Conservation (phyloP, 35 echinoderm and acorn worm genomes). For the Ptychodera flava region DNA sequence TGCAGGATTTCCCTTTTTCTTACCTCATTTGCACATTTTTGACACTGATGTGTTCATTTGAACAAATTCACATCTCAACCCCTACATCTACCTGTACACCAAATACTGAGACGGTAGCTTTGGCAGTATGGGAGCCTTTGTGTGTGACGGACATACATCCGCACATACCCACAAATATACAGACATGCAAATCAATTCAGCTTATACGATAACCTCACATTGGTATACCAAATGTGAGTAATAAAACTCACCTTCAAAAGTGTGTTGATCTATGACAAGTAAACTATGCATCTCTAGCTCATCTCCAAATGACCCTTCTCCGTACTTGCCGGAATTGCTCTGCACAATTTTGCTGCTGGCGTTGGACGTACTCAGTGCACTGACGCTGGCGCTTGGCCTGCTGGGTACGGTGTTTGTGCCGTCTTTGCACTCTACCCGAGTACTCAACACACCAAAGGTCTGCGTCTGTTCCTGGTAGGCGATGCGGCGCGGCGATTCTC, state of each 20-base stretch:
- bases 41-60: too few relatives aligned
- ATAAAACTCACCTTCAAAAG: conserved; percentile 93
- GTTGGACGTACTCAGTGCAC: conserved; percentile 66
- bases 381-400: conserved; percentile 74
- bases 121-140: too few relatives aligned
- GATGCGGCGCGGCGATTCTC: conserved; percentile 75
- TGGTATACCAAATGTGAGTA: too few relatives aligned
- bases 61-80: too few relatives aligned
- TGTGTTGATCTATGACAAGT: conserved; percentile 92
- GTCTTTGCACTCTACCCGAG: conserved; percentile 65
- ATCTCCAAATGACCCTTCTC: conserved; percentile 63
- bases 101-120: too few relatives aligned
- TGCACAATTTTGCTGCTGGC: conserved; percentile 41
- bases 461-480: conserved; percentile 86
- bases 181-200: too few relatives aligned
- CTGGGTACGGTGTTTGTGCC: conserved; percentile 47
- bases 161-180: too few relatives aligned
- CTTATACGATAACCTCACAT: too few relatives aligned
- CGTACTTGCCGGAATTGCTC: conserved; percentile 18
- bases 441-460: conserved; percentile 83
- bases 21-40: too few relatives aligned
- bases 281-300: conserved; percentile 81
- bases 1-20: too few relatives aligned
- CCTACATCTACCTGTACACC: too few relatives aligned
- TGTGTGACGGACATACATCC: too few relatives aligned